Evolutionary conservation across 2,888 invertebrate species (phyloP), one percentile per base, ranked within the genome.

Genomic region (Yponomeuta cagnagella): DNA sequence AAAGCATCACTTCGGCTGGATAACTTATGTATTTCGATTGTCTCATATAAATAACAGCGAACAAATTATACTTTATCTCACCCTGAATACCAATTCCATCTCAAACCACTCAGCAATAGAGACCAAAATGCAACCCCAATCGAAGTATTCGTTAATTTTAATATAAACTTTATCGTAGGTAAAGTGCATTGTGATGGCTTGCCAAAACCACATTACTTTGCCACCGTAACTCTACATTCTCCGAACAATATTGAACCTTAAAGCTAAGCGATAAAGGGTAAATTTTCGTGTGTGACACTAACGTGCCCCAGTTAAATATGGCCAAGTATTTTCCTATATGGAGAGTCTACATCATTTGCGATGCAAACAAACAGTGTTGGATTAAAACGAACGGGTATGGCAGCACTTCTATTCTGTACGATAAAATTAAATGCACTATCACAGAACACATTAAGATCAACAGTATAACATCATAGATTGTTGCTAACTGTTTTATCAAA

Each of bases 281-380:
- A 58, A 58, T 12, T 15, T 43, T 43, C 8, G 43, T 8, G 43
- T 5, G 5, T 58, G 8, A 12, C 15, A 12, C 52, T 58, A 15
- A 58, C 3, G 52, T 58, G 52, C 15, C 52, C 52, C 12, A 58
- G 52, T 58, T 58, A 12, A 58, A 58, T 58, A 58, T 58, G 52
- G 52, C 12, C 52, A 58, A 75, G 79, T 79, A 81, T 75, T 79
- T 79, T 82, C 78, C 84, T 84, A 84, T 79, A 85, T 77, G 85
- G 85, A 76, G 82, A 84, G 81, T 82, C 84, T 79, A 80, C 83
- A 82, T 84, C 79, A 81, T 52, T 84, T 83, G 79, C 78, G 77
- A 81, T 80, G 80, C 80, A 67, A 37, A 33, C 33, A 65, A 65
- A 65, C 65, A 58, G 52, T 58, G 52, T 58, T 58, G 52, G 15